phyloP scores from a whole-genome alignment of 2,113 vertebrate genomes.

The Dendrocopos noguchii region DNA sequence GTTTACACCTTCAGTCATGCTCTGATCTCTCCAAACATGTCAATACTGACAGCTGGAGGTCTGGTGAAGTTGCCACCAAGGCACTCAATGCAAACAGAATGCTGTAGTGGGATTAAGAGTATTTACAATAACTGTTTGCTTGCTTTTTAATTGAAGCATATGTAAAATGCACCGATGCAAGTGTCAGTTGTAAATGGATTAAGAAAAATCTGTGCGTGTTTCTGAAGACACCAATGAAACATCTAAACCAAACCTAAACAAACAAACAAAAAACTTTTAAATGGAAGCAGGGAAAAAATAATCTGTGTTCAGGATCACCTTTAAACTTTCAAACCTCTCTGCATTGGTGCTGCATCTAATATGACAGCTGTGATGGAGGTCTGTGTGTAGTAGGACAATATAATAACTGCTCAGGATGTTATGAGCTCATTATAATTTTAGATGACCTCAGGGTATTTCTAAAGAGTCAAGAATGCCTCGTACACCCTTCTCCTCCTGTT shows the following conservation, averaged over 20 bases:
- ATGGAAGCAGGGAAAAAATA: neutral
- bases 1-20: neutral
- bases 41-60: neutral
- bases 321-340: neutral
- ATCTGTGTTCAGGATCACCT: neutral
- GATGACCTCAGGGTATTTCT: neutral
- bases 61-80: neutral
- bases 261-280: neutral
- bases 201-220: neutral
- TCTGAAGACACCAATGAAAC: neutral
- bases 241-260: neutral
- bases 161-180: neutral
- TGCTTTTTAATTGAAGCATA: conserved; percentile 27
- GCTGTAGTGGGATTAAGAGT: conserved; percentile 17
- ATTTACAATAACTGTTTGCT: conserved; percentile 36
- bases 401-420: neutral
- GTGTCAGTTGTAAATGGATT: neutral
- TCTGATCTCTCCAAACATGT: neutral
- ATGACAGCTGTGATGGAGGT: neutral
- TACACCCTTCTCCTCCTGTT: neutral
- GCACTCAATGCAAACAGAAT: conserved; percentile 17
- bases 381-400: neutral
- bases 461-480: neutral
- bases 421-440: neutral
- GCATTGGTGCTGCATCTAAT: neutral